phyloP scores from a whole-genome alignment of 2,113 vertebrate species.

The Eolophus roseicapilla region DNA sequence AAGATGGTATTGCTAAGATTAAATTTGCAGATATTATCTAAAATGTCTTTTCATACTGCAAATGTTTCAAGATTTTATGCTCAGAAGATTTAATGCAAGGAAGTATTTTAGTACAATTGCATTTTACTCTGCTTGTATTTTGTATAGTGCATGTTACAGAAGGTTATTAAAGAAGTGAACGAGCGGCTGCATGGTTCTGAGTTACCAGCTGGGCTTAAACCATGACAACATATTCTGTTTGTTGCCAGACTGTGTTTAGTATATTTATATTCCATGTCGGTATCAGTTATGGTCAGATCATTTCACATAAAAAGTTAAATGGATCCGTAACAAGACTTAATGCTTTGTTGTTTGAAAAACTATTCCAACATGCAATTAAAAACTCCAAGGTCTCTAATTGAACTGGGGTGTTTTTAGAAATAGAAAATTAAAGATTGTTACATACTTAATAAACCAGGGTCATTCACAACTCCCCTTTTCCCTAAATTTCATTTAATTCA shows the following conservation, averaged over 20 bases:
- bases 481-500: not conserved
- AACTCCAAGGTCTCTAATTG: not conserved
- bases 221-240: not conserved
- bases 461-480: not conserved
- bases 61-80: not conserved
- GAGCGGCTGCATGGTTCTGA: too few species aligned
- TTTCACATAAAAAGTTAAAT: constrained; percentile 20
- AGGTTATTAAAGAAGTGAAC: not conserved
- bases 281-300: constrained; percentile 35
- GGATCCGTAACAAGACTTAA: constrained; percentile 4
- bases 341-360: constrained; percentile 26
- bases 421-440: not conserved
- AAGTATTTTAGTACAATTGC: not conserved
- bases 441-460: not conserved
- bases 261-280: constrained; percentile 37
- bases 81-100: not conserved
- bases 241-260: not conserved
- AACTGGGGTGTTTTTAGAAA: not conserved
- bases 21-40: not conserved
- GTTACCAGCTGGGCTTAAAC: too few species aligned
- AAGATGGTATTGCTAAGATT: not conserved
- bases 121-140: not conserved
- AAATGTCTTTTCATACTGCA: not conserved
- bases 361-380: not conserved
- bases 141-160: not conserved